Evolutionary conservation across 2,888 invertebrate species (phyloP), one percentile per base, ranked within the genome.

Genomic region (Rhagophthalmus giganteus): DNA sequence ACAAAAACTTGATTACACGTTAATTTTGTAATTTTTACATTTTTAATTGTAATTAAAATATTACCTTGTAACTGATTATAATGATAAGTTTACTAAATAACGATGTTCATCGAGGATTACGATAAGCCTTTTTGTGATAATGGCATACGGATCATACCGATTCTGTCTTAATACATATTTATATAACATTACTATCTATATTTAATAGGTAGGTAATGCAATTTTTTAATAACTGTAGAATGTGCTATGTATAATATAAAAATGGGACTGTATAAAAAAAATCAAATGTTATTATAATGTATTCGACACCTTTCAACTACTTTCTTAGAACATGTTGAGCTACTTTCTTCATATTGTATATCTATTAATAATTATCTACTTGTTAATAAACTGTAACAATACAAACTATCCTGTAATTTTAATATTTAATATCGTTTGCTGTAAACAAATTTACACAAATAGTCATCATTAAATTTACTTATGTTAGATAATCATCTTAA

Each of bases 401-500:
- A 6, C 28, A 2, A 28, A 28, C 6, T 28, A 28, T 2, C 28
- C 28, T 10, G 2, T 1, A 1, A 2, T 2, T 28, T 28, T 10
- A 5, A 27, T 32, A 32, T 11, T 11, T 11, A 1, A 7, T n/a
- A 1, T 14, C 11, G n/a, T 32, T 12, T 32, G 14, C 32, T 10
- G 14, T 32, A 32, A 20, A 20, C 7, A 20, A 20, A 20, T 20
- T 20, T 5, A 20, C 20, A n/a, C 15, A 14, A 5, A 9, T 24
- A 14, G 40, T 20, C 31, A 20, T 47, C 39, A 47, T 47, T 46
- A 13, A 39, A 47, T 39, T 33, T 33, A 32, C 31, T 24, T 24
- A 15, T 34, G 33, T 47, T 47, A 40, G 47, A 39, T 47, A 47
- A 47, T 33, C 33, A 10, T 34, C 16, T 33, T 16, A 33, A 39